phyloP scores from a whole-genome alignment of 2,797 vertebrate species.

The Cryptoblepharus egeriae region DNA sequence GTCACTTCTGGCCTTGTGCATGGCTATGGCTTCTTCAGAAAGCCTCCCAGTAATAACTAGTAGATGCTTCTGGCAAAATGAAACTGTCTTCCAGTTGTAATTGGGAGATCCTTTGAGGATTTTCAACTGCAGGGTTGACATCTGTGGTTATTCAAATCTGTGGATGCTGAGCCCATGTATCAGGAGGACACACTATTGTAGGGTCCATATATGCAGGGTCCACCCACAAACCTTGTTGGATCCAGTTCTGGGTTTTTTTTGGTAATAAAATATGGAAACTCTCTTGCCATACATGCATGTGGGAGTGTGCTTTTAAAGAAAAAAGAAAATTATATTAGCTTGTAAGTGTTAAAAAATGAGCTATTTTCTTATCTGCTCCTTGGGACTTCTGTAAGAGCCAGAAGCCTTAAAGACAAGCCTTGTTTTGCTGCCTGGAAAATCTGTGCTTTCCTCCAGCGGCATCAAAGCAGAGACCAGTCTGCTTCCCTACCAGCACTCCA shows the following conservation, averaged over 20 bases:
- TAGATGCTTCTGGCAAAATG: too few species aligned
- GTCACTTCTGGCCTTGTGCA: too few species aligned
- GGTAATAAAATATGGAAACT: not conserved
- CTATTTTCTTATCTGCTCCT: not conserved
- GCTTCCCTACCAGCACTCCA: not conserved
- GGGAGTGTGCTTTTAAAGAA: too few species aligned
- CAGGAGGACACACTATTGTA: too few species aligned
- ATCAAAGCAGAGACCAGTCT: not conserved
- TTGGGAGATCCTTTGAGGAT: too few species aligned
- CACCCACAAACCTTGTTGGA: not conserved
- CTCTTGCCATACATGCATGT: not conserved
- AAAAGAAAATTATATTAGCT: not conserved
- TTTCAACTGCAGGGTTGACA: too few species aligned
- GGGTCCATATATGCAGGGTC: too few species aligned
- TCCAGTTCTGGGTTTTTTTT: not conserved
- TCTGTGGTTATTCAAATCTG: too few species aligned
- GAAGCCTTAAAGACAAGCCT: not conserved
- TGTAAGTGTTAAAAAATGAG: not conserved
- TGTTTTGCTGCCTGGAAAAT: not conserved
- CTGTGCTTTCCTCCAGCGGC: not conserved
- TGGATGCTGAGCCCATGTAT: too few species aligned
- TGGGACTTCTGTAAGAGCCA: not conserved
- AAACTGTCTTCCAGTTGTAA: too few species aligned
- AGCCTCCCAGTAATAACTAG: too few species aligned
- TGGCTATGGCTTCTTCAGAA: too few species aligned